Percentiles rank a stretch among this genome's conserved stretches.
Conservation (phyloP, 37 sponge, comb jelly and placozoan genomes). For the Crambe crambe region DNA sequence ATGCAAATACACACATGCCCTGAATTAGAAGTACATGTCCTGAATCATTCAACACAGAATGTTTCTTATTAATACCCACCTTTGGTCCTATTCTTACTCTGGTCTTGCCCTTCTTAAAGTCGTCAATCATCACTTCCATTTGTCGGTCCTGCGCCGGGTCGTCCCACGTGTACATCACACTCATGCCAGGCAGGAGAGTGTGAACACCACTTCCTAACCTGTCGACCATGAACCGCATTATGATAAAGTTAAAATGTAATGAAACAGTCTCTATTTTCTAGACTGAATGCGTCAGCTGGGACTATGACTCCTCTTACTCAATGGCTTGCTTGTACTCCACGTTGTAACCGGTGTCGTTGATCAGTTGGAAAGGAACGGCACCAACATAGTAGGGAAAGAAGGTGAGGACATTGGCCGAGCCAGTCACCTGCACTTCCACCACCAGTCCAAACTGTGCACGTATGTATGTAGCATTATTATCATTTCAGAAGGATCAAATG, state of each 20-base stretch:
- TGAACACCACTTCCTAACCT: slow-evolving; percentile 4
- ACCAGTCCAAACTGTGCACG: slow-evolving; percentile 47
- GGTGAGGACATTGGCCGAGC: slow-evolving; percentile 63
- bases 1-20: no score
- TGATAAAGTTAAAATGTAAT: no score
- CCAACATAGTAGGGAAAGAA: slow-evolving; percentile 81
- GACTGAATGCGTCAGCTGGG: background rate
- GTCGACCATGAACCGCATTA: background rate
- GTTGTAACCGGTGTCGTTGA: slow-evolving; percentile 33
- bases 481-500: no score
- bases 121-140: no score
- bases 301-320: background rate
- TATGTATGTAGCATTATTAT: background rate
- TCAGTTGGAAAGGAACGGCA: slow-evolving; percentile 70
- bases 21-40: no score
- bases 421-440: slow-evolving; percentile 75
- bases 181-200: slow-evolving; percentile 31
- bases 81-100: background rate
- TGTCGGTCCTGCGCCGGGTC: slow-evolving; percentile 5
- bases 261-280: no score
- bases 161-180: slow-evolving; percentile 72
- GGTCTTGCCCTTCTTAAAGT: no score
- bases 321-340: slow-evolving; percentile 42
- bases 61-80: background rate
- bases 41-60: no score